Base-by-base conservation (phyloP, 2,888 invertebrate genomes). In the Drosophila tanythrix region DNA sequence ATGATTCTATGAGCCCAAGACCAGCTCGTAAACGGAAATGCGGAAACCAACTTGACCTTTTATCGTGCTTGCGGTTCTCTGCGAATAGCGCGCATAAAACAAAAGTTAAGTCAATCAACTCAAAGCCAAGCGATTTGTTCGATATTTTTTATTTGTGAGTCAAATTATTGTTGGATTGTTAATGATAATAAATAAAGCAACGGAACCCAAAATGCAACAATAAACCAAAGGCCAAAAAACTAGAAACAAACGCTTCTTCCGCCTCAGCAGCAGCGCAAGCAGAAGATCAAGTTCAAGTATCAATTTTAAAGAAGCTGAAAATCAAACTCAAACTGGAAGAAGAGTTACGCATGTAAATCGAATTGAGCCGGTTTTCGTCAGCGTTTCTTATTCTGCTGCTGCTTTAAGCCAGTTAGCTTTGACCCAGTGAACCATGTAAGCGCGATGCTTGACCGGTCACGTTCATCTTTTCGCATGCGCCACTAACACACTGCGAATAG, bases 11-110 rank as follows among this genome's bases (percentile, higher is more conserved):
- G 13, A 27, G 27, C 43, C 65, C 71, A 73, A 76, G 70, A 68
- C 64, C 66, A 63, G 61, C 46, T 43, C 53, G 56, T 5, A 18
- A 27, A 25, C 31, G 13, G 18, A 36, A 35, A 88, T 81, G 78
- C 88, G 88, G 89, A 88, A 88, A 81, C 84, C 77, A 88, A 88
- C 88, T 88, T 88, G 88, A 88, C 88, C 90, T 82, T 25, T 25
- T 88, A 89, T 85, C 83, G 72, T 57, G 29, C 35, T 25, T 10
- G 53, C 73, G 63, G 74, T 73, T 62, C 71, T 65, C 48, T 67
- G 46, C 75, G 69, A 81, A 76, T 38, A 18, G 8, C 25, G 15
- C 25, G 69, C 61, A 69, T 59, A 71, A 81, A 83, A 77, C 70
- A 75, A 74, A 80, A 80, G 67, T 74, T 33, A 64, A 77, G 80